These are phyloP conservation scores for Caenorhabditis doughertyi DNA, from an alignment of 2,888 invertebrate species.

Conservation along the genomic window DNA sequence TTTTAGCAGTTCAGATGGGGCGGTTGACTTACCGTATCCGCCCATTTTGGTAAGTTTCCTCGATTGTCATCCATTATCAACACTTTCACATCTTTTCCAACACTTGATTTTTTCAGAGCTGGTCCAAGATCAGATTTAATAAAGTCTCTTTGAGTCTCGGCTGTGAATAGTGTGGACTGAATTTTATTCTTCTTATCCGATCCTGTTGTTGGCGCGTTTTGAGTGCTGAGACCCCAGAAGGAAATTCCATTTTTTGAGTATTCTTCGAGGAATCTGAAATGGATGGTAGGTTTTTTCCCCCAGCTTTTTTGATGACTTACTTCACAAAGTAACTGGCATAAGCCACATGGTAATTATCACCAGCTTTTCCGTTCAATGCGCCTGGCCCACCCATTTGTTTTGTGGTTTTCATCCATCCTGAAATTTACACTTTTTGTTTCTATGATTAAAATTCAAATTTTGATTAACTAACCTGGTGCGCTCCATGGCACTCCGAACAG, in stretches of 20 bases:
- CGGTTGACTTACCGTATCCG: slow-evolving; percentile 85
- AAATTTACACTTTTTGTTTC: background rate
- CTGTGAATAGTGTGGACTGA: slow-evolving; percentile 88
- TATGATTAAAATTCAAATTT: background rate
- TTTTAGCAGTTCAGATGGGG: background rate
- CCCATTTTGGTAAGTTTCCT: slow-evolving; percentile 86
- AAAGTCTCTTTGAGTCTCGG: slow-evolving; percentile 85
- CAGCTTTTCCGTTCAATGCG: slow-evolving; percentile 26
- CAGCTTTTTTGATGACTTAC: background rate
- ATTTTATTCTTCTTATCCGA: slow-evolving; percentile 84
- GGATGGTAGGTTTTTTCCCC: background rate
- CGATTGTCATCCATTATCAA: slow-evolving; percentile 88
- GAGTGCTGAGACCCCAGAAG: slow-evolving; percentile 91
- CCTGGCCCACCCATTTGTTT: slow-evolving; percentile 51
- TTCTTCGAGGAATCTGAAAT: slow-evolving; percentile 88
- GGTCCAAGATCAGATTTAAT: slow-evolving; percentile 89
- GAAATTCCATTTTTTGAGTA: slow-evolving; percentile 87
- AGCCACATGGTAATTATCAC: slow-evolving; percentile 48
- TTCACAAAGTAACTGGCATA: slow-evolving; percentile 43
- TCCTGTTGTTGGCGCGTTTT: slow-evolving; percentile 89
- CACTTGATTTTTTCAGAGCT: slow-evolving; percentile 85
- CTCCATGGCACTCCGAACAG: slow-evolving; percentile 60
- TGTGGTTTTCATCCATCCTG: slow-evolving; percentile 63
- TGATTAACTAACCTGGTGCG: slow-evolving; percentile 36
- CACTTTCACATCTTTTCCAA: slow-evolving; percentile 87